Conservation (phyloP, 1,140 invertebrate species). For the Bactericera cockerelli region DNA sequence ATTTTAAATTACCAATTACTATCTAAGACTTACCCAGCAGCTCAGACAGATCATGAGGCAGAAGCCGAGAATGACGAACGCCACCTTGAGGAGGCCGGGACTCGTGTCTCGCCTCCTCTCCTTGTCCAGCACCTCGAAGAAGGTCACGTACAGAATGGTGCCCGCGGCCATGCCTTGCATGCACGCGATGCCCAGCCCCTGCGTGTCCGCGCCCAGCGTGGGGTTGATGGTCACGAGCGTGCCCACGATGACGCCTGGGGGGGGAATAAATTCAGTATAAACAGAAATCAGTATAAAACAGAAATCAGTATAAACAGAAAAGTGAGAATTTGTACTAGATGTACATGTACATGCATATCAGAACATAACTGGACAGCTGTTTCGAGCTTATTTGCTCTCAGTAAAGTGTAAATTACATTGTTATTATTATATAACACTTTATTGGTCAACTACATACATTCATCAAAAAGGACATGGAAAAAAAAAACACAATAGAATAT, state of each 20-base stretch:
- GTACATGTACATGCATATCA: no score
- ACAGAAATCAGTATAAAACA: no score
- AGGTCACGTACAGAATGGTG: slow-evolving; percentile 48
- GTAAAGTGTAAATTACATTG: no score
- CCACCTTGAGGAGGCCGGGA: slow-evolving; percentile 16
- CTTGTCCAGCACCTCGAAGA: slow-evolving; percentile 47
- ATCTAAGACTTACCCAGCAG: slow-evolving; percentile 15
- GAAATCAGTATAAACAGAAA: no score
- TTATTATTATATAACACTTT: neutral
- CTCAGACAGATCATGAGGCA: slow-evolving; percentile 17
- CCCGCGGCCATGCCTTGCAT: slow-evolving; percentile 45
- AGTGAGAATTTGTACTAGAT: no score
- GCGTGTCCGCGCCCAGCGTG: neutral
- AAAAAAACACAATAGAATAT: no score
- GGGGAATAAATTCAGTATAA: neutral
- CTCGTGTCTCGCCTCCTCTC: slow-evolving; percentile 25
- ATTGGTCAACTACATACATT: no score
- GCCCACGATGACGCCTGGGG: slow-evolving; percentile 18
- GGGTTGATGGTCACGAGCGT: slow-evolving; percentile 16
- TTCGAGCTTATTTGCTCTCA: no score
- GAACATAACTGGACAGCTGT: no score
- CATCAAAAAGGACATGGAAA: no score
- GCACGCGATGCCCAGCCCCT: slow-evolving; percentile 14
- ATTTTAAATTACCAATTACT: neutral
- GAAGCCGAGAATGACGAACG: slow-evolving; percentile 17